Base-by-base conservation (phyloP, 2,888 invertebrate genomes). In the Polymixis flavicincta region DNA sequence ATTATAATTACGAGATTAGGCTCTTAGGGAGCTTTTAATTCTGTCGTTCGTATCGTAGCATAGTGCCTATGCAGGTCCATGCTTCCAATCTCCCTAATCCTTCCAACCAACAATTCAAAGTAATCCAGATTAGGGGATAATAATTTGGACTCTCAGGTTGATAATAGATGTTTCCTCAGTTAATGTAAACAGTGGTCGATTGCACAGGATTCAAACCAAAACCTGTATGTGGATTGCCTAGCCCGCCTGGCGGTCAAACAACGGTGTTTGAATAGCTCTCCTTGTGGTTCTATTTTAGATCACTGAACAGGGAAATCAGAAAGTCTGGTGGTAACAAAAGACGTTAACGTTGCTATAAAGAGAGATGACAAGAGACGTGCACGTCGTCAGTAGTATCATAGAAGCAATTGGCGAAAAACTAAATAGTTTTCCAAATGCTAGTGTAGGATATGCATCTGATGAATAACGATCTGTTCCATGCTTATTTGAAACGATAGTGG, bases 191-290 rank as follows among this genome's bases (percentile, higher is more conserved):
- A 80, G 45, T 48, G 9, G 9, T 50, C 7, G 68, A 52, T 63
- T 57, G 72, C 55, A 42, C 25, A 17, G 45, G n/a, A 25, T 7
- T 32, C 2, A n/a, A 25, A 50, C 19, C n/a, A 17, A 73, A 69
- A 55, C 45, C 25, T 48, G 48, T 66, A 63, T 59, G 57, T 50
- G 28, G 17, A 59, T 74, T 73, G 37, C 61, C 48, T 79, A 48
- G 65, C 61, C 64, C 42, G 70, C 59, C 60, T 70, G 19, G 25
- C 32, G 64, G 42, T 74, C 71, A 69, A 73, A 74, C 66, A 78
- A 64, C 74, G 32, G 11, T 76, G 60, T 82, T 74, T 74, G 71
- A 63, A 60, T 67, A 73, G 60, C 52, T 45, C 65, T 61, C 68
- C n/a, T 42, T 69, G 64, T 75, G 52, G 52, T 60, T 71, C 67